Evolutionary conservation across 2,888 invertebrate genomes (phyloP).

Genomic region (Rhamphomyia laevipes): DNA sequence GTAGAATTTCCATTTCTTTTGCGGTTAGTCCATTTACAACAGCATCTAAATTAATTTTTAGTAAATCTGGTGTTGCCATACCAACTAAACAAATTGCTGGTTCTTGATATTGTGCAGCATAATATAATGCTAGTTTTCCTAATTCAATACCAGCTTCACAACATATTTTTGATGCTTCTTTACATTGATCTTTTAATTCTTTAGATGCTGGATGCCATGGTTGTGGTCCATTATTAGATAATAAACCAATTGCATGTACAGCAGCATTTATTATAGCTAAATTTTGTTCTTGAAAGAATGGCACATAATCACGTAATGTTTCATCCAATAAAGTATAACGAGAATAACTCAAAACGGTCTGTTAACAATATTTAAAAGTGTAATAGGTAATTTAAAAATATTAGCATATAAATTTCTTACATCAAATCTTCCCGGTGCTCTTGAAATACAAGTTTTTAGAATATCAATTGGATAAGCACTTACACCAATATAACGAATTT

Average conservation of each 20-base stretch:
- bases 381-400: not conserved
- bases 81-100: conserved; percentile 65
- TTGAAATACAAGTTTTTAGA: conserved; percentile 61
- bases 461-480: conserved; percentile 74
- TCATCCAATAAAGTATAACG: conserved; percentile 72
- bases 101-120: conserved; percentile 47
- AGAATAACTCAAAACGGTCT: conserved; percentile 59
- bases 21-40: conserved; percentile 50
- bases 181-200: conserved; percentile 48
- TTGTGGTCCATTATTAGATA: conserved; percentile 57
- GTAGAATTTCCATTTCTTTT: conserved; percentile 50
- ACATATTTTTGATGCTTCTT: conserved; percentile 51
- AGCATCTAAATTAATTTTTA: conserved; percentile 53
- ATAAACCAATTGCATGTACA: conserved; percentile 64
- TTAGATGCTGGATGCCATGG: conserved; percentile 64
- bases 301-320: conserved; percentile 61
- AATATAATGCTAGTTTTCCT: conserved; percentile 59
- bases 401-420: conserved; percentile 21
- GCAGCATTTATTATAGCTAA: conserved; percentile 72
- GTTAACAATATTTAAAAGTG: conserved; percentile 10
- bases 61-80: conserved; percentile 52
- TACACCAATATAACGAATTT: conserved; percentile 69
- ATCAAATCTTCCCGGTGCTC: conserved; percentile 38
- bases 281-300: conserved; percentile 49
- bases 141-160: conserved; percentile 53